Base-by-base conservation (phyloP, 2,113 vertebrate genomes). In the Carettochelys insculpta region DNA sequence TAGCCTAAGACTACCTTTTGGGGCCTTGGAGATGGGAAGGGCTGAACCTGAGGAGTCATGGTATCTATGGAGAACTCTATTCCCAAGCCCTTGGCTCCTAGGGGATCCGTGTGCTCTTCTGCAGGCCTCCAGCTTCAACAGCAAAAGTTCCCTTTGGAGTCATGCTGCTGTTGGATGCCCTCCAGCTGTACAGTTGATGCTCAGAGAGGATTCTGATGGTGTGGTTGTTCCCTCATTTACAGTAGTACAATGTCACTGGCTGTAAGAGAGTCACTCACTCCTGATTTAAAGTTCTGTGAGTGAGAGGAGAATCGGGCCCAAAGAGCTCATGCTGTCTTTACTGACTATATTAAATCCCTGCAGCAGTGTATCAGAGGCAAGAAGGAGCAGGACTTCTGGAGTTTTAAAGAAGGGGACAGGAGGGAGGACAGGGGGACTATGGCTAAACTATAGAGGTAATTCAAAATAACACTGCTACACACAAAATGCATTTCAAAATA, bases 331-430 rank as follows among this genome's bases (percentile, higher is more conserved):
- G 11, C 58, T 16, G 27, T 16, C 61, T 71, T 38, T 65, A 52
- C 29, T n/a, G 61, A 50, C n/a, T n/a, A 19, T 6, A 31, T 34
- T 19, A 4, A 5, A 68, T 24, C 29, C 11, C 11, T 9, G 25
- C n/a, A 29, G 24, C 34, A 5, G 58, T 24, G 41, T 45, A 4
- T 75, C 5, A 41, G 12, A 1, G 51, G 24, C 0, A 0, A 86
- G 14, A 7, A 94, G 1, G 3, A 38, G 71, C 13, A 0, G 1
- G 34, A 38, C 17, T 38, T 38, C 17, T 65, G 61, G 31, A 16
- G 45, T 80, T 0, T 52, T 22, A 48, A 50, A 16, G 11, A 3
- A 5, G 0, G 0, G 24, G 12, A 1, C 0, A 0, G 19, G 8
- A 1, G 19, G 47, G 22, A 25, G 71, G 24, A n/a, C n/a, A n/a